Conservation (phyloP, 2,797 vertebrate species). For the Gambusia yucatana region DNA sequence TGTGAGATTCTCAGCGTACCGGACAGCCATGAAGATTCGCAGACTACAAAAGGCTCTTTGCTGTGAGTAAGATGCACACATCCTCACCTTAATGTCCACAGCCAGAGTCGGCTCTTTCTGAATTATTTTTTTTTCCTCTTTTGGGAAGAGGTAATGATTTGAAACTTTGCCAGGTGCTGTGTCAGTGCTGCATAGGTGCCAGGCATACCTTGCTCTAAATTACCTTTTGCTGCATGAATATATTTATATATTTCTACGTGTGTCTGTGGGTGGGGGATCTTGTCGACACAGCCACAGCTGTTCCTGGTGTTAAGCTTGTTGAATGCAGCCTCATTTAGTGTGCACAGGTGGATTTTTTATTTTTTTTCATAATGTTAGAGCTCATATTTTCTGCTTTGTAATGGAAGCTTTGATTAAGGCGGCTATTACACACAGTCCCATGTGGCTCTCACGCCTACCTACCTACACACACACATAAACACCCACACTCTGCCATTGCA, state of each 20-base stretch:
- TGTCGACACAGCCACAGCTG: constrained; percentile 39
- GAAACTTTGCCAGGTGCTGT: constrained; percentile 56
- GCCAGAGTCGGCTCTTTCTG: constrained; percentile 44
- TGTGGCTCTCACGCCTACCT: constrained; percentile 17
- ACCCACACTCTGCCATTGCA: constrained; percentile 30
- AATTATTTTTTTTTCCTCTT: constrained; percentile 11
- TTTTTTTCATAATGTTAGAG: neutral
- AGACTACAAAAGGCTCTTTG: constrained; percentile 95
- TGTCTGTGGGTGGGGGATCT: constrained; percentile 3
- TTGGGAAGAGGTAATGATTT: constrained; percentile 53
- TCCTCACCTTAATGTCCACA: constrained; percentile 35
- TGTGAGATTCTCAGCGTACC: constrained; percentile 96
- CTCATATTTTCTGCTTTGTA: constrained; percentile 36
- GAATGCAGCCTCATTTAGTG: constrained; percentile 39
- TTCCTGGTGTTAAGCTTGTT: constrained; percentile 44
- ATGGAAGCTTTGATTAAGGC: constrained; percentile 45
- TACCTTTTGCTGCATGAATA: constrained; percentile 7
- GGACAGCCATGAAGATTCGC: constrained; percentile 98
- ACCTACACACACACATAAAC: neutral
- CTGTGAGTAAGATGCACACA: constrained; percentile 84
- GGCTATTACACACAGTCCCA: constrained; percentile 42
- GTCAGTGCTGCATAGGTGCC: constrained; percentile 37
- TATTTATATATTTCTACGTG: constrained; percentile 9
- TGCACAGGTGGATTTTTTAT: constrained; percentile 46
- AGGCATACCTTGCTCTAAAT: constrained; percentile 49